Conservation (phyloP, 2,888 invertebrate genomes). For the Phytoseiulus persimilis region DNA sequence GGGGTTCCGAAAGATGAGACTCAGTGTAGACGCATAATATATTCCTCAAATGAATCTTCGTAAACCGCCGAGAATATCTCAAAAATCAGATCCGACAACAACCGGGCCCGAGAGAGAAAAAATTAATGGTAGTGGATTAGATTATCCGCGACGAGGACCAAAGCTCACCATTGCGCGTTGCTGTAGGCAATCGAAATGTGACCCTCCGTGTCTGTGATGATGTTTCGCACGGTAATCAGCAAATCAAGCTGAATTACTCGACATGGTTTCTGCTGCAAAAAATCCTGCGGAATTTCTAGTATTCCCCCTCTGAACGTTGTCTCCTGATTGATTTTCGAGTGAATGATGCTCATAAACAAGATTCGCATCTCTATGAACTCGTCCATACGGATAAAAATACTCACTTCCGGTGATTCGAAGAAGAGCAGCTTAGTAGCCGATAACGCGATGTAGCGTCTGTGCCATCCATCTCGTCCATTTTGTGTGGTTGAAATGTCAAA, state of each 20-base stretch:
- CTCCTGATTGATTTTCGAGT: not conserved
- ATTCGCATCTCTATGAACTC: no score
- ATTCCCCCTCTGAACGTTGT: not conserved
- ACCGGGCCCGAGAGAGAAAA: no score
- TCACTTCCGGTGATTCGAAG: slow-evolving; percentile 8
- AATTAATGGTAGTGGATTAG: no score
- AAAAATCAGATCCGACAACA: no score
- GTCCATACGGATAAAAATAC: not conserved
- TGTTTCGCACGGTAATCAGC: slow-evolving; percentile 9
- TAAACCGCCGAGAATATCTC: no score
- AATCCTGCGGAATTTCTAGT: not conserved
- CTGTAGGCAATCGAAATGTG: not conserved
- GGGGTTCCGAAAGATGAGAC: no score
- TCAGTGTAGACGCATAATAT: no score
- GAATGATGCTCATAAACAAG: no score
- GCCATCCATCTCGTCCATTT: not conserved
- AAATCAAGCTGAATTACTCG: slow-evolving; percentile 10
- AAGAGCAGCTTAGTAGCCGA: not conserved
- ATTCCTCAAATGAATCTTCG: no score
- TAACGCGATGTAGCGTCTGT: not conserved
- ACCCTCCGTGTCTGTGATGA: not conserved
- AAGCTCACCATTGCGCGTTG: slow-evolving; percentile 7
- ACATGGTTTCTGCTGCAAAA: not conserved
- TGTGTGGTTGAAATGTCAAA: not conserved
- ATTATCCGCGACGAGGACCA: no score